Evolutionary conservation across 2,888 invertebrate species (phyloP).

Genomic region (Synanthedon andrenaeformis): DNA sequence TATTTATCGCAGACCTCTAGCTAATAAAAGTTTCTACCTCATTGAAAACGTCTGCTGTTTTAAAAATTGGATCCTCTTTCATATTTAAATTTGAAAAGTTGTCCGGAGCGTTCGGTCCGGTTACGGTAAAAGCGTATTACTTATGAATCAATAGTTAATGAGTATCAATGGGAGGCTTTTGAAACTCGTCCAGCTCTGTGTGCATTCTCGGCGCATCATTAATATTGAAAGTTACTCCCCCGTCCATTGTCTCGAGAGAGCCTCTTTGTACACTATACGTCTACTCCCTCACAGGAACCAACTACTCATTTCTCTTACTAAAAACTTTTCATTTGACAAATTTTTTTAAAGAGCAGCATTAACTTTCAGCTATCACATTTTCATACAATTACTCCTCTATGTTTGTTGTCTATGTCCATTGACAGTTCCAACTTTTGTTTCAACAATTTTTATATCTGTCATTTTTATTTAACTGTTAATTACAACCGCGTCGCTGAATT

Average conservation of each 20-base stretch:
- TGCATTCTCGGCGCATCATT: constrained; percentile 65
- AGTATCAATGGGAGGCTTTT: constrained; percentile 64
- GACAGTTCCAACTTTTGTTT: not conserved
- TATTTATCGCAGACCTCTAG: too few species aligned
- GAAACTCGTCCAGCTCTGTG: constrained; percentile 48
- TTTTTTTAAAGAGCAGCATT: constrained; percentile 14
- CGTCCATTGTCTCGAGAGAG: constrained; percentile 58
- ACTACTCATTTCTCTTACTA: constrained; percentile 57
- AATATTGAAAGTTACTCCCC: constrained; percentile 62
- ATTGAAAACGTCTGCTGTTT: constrained; percentile 11
- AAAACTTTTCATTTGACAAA: constrained; percentile 40
- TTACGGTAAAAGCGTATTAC: constrained; percentile 62
- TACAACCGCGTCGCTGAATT: constrained; percentile 1
- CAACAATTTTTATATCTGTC: not conserved
- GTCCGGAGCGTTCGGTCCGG: constrained; percentile 13
- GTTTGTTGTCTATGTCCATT: not conserved
- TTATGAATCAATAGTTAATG: constrained; percentile 70
- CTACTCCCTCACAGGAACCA: constrained; percentile 40
- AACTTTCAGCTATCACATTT: too few species aligned
- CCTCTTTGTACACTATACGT: constrained; percentile 56
- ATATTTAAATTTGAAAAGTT: constrained; percentile 31
- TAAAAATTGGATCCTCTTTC: constrained; percentile 41
- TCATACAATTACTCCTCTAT: constrained; percentile 10
- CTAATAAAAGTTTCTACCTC: not conserved
- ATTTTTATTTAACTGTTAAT: not conserved